Evolutionary conservation across 2,113 vertebrate genomes (phyloP), one percentile per base, ranked within the genome.

Genomic region (Megaleporinus macrocephalus): DNA sequence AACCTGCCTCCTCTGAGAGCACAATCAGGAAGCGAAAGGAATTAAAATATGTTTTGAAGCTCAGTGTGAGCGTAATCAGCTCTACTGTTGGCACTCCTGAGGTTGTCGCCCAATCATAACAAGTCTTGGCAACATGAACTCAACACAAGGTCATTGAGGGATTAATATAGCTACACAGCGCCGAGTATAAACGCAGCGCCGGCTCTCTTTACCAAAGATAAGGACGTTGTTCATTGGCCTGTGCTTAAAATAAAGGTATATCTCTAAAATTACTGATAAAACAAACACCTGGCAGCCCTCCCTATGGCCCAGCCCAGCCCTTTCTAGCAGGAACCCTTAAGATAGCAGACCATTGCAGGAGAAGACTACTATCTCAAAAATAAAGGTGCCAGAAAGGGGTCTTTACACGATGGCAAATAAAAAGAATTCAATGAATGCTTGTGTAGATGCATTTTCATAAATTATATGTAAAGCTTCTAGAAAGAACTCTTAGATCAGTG

Each of bases 131-230:
- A 72, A 72, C 22, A 13, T 73, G 68, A 59, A 53, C 73, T 30
- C n/a, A 44, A 30, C 7, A 27, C 76, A 71, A 73, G 75, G 75
- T 83, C 75, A 78, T 1, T 4, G 24, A 83, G 47, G 65, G 18
- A 33, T 29, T 70, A 57, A 69, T 36, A 63, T 79, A 81, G 71
- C 41, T 36, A 41, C 26, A 66, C 69, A 27, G 71, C 47, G 22
- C 66, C 65, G 55, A 30, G 65, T 24, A 33, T 18, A 55, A 77
- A 71, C 57, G 66, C n/a, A 62, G 55, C 36, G 63, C 70, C 41
- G 24, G 29, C 15, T 73, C 24, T 72, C 26, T 65, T 49, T 26
- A 78, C 73, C 27, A 3, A 59, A 69, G 69, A 74, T 81, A 78
- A 78, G 49, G 24, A 18, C 49, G 18, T 62, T 12, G 73, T 66